Conservation (phyloP, 2,113 vertebrate genomes). For the Melozone crissalis region DNA sequence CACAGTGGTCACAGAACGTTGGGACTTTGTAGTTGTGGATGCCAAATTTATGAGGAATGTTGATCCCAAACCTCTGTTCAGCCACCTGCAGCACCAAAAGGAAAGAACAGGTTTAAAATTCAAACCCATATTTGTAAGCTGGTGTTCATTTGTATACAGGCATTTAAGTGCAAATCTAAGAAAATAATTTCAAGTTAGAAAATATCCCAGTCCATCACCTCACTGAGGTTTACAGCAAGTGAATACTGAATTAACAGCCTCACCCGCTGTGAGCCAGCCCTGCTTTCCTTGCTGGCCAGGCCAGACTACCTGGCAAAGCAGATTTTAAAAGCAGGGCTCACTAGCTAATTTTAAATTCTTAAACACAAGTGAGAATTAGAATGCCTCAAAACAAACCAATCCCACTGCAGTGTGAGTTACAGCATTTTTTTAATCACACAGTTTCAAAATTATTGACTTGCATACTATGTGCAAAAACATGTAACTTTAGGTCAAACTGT, state of each 20-base stretch:
- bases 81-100: constrained; percentile 71
- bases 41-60: constrained; percentile 93
- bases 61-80: constrained; percentile 94
- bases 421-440: background rate
- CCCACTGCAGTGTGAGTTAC: background rate
- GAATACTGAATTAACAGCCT: background rate
- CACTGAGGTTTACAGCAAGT: background rate
- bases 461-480: background rate
- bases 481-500: background rate
- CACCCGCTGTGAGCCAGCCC: background rate
- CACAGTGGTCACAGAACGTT: constrained; percentile 96
- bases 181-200: background rate
- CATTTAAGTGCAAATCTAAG: background rate
- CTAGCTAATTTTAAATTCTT: background rate
- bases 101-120: background rate
- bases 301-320: background rate
- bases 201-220: background rate
- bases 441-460: background rate
- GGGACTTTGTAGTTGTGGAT: constrained; percentile 95
- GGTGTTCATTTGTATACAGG: background rate
- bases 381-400: background rate
- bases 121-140: background rate
- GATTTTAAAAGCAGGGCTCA: background rate
- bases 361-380: background rate
- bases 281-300: background rate